A percentile compares a stretch with the other conserved stretches of the same genome.
phyloP scores from a whole-genome alignment of 2,888 invertebrate genomes.

The Stenoptilia bipunctidactyla region DNA sequence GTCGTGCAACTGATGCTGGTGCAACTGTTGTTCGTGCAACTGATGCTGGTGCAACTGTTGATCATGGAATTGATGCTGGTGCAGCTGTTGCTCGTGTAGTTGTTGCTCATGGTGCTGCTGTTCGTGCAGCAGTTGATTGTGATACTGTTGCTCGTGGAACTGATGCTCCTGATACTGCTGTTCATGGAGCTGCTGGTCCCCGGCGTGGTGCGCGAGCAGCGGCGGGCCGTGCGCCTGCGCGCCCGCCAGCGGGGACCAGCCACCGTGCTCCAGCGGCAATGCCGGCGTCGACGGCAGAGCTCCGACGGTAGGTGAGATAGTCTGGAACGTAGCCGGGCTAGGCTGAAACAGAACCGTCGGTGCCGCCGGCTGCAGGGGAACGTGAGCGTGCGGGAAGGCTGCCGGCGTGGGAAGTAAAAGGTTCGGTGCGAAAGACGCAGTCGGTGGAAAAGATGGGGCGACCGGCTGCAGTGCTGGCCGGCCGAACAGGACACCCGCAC shows the following conservation, averaged over 20 bases:
- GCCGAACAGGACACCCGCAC: neutral
- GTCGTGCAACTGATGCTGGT: slow-evolving; percentile 47
- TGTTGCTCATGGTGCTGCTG: slow-evolving; percentile 52
- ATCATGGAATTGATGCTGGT: slow-evolving; percentile 38
- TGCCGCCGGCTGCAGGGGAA: slow-evolving; percentile 9
- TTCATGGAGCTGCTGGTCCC: slow-evolving; percentile 40
- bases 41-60: slow-evolving; percentile 52
- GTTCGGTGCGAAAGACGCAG: slow-evolving; percentile 13
- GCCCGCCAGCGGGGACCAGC: slow-evolving; percentile 50
- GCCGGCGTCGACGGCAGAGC: slow-evolving; percentile 27
- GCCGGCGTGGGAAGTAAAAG: slow-evolving; percentile 19
- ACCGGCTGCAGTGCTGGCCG: slow-evolving; percentile 22
- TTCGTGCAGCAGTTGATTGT: slow-evolving; percentile 43
- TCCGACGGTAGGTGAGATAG: slow-evolving; percentile 13
- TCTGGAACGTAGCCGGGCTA: slow-evolving; percentile 18
- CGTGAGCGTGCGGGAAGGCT: slow-evolving; percentile 3
- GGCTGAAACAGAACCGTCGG: slow-evolving; percentile 27
- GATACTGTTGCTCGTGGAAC: slow-evolving; percentile 30
- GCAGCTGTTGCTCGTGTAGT: slow-evolving; percentile 39
- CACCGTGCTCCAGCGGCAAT: slow-evolving; percentile 40
- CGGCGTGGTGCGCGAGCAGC: slow-evolving; percentile 33
- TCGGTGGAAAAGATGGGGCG: slow-evolving; percentile 15
- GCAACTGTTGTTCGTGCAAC: slow-evolving; percentile 30
- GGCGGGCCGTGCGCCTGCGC: neutral
- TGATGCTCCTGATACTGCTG: slow-evolving; percentile 52